phyloP scores from a whole-genome alignment of 2,888 invertebrate species.

The Calameuta pallipes region DNA sequence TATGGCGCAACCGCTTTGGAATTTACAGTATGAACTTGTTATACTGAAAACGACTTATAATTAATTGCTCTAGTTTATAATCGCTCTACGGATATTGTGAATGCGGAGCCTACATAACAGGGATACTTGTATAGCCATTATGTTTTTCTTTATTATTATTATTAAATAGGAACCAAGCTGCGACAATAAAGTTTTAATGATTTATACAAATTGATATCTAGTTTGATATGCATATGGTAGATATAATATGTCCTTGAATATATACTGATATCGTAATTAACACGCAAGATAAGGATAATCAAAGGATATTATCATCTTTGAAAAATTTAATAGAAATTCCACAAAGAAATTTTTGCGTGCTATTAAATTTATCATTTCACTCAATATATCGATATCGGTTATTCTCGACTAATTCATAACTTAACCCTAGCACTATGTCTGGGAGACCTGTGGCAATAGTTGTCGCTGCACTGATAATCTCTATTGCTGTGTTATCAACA shows the following conservation, averaged over 20 bases:
- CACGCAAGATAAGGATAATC: neutral
- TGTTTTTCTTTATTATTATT: neutral
- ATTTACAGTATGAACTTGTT: conserved; percentile 50
- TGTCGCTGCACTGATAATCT: neutral
- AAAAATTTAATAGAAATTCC: neutral
- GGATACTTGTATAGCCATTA: conserved; percentile 30
- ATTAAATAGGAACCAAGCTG: neutral
- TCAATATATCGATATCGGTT: neutral
- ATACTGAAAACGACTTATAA: conserved; percentile 48
- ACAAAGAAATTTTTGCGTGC: neutral
- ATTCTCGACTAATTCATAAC: neutral
- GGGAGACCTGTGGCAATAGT: neutral
- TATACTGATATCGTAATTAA: neutral
- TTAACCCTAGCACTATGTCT: neutral
- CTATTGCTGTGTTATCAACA: neutral
- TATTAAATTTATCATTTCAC: neutral
- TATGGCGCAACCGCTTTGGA: conserved; percentile 31
- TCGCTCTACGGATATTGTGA: conserved; percentile 40
- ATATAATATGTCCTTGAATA: neutral
- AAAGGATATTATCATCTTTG: neutral
- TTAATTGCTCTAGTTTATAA: conserved; percentile 60
- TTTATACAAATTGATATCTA: neutral
- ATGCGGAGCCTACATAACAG: conserved; percentile 23
- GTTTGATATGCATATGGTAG: neutral
- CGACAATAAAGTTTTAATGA: neutral